phyloP scores from a whole-genome alignment of 2,113 vertebrate species.

The Clarias batrachus region DNA sequence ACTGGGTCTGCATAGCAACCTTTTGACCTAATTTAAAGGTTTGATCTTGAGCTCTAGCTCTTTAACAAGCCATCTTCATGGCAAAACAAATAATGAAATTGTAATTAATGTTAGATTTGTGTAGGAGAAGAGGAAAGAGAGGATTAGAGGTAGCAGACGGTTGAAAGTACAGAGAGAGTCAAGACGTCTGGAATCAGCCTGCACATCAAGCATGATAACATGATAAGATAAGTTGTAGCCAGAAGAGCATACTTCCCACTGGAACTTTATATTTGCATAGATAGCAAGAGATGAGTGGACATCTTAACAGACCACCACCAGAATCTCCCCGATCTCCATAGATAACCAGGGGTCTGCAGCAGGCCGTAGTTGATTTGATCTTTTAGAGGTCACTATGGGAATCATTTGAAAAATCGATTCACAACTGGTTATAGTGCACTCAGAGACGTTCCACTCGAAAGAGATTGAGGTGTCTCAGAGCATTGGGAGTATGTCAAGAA shows the following conservation, averaged over 20 bases:
- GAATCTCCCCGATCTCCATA: conserved; percentile 67
- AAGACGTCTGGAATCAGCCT: conserved; percentile 52
- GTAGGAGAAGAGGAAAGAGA: conserved; percentile 40
- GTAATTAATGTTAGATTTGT: not conserved
- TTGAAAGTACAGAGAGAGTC: conserved; percentile 10
- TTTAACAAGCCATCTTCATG: not conserved
- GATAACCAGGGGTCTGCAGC: conserved; percentile 64
- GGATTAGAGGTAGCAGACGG: conserved; percentile 6
- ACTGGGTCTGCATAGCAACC: conserved; percentile 31
- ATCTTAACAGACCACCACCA: conserved; percentile 47
- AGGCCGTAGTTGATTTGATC: conserved; percentile 9
- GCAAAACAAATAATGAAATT: not conserved
- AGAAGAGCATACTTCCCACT: conserved; percentile 60
- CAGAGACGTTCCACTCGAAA: conserved; percentile 8
- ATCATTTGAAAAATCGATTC: conserved; percentile 37
- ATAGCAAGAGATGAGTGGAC: conserved; percentile 66
- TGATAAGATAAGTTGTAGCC: conserved; percentile 73
- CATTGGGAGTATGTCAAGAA: not conserved
- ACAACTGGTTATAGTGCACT: conserved; percentile 43
- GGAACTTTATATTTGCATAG: conserved; percentile 73
- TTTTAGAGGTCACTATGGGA: not conserved
- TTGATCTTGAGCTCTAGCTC: not conserved
- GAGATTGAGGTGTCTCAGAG: not conserved
- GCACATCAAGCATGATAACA: conserved; percentile 50
- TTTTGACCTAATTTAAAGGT: not conserved